Percentiles rank a stretch among this genome's conserved stretches.
phyloP scores from a whole-genome alignment of 2,797 vertebrate species.

The Myiotriccus ornatus region DNA sequence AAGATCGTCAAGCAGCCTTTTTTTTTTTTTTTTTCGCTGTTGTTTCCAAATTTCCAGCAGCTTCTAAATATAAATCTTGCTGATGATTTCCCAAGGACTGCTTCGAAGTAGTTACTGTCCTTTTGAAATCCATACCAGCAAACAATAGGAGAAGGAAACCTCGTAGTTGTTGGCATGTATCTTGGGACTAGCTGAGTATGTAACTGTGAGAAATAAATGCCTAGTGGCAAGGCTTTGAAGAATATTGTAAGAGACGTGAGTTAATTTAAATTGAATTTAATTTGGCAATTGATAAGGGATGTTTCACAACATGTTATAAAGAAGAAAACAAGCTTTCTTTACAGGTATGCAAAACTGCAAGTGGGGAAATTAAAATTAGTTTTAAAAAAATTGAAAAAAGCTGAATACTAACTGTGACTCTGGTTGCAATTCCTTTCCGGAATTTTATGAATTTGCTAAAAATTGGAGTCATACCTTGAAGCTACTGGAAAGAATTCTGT shows the following conservation, averaged over 20 bases:
- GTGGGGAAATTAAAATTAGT: not conserved
- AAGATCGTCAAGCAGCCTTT: not conserved
- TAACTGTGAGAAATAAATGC: not conserved
- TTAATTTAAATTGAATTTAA: conserved; percentile 37
- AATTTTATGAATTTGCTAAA: not conserved
- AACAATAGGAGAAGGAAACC: not conserved
- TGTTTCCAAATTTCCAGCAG: not conserved
- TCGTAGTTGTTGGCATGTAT: not conserved
- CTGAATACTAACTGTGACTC: not conserved
- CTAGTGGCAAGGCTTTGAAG: conserved; percentile 10
- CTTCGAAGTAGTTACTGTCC: not conserved
- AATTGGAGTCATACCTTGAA: not conserved
- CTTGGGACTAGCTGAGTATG: not conserved
- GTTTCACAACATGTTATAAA: not conserved
- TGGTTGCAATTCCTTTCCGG: not conserved
- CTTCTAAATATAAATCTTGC: not conserved
- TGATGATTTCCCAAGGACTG: not conserved
- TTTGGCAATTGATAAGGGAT: conserved; percentile 13
- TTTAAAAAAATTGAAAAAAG: not conserved
- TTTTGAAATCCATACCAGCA: not conserved
- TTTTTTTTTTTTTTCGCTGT: not conserved
- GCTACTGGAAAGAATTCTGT: not conserved
- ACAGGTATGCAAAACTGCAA: not conserved
- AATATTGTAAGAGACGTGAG: not conserved
- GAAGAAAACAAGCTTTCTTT: not conserved